These are phyloP conservation scores for Mus minutoides DNA, from an alignment of 2,797 vertebrate genomes.

Conservation along the genomic window DNA sequence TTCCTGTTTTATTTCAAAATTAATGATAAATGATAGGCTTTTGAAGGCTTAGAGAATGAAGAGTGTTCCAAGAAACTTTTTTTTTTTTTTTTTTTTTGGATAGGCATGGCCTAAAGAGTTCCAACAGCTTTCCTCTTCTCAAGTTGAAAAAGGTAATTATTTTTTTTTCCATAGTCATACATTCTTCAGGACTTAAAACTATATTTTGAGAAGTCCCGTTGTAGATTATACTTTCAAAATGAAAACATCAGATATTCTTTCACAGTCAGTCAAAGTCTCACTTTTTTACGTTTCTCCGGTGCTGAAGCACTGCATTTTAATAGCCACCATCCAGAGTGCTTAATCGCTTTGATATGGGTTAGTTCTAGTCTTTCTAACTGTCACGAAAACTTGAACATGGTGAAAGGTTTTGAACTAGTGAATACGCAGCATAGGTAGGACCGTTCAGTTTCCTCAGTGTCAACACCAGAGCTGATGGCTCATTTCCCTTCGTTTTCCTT, in stretches of 20 bases:
- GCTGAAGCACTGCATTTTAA: constrained; percentile 63
- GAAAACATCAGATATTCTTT: constrained; percentile 60
- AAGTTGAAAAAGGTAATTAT: constrained; percentile 81
- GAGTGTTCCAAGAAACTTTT: constrained; percentile 81
- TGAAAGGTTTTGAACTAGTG: constrained; percentile 29
- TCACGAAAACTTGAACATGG: constrained; percentile 24
- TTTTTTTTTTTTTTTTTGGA: constrained; percentile 78
- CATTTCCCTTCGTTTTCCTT: constrained; percentile 55
- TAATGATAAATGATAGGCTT: constrained; percentile 80
- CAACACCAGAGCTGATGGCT: neutral
- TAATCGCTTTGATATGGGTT: constrained; percentile 64
- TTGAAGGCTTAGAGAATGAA: constrained; percentile 81
- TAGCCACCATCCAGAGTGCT: constrained; percentile 34
- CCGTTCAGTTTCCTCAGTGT: neutral
- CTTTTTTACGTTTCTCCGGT: constrained; percentile 48
- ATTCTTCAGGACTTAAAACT: constrained; percentile 76
- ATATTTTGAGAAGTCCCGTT: constrained; percentile 74
- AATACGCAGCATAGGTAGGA: constrained; percentile 9
- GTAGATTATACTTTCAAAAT: constrained; percentile 72
- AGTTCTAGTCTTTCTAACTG: constrained; percentile 58
- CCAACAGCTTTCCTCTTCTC: constrained; percentile 78
- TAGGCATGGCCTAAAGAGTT: constrained; percentile 80
- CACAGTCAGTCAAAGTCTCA: constrained; percentile 43
- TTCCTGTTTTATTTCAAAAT: constrained; percentile 85
- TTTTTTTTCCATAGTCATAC: constrained; percentile 68